Evolutionary conservation across 2,797 vertebrate species (phyloP).

Genomic region (Pangasius mekongensis): DNA sequence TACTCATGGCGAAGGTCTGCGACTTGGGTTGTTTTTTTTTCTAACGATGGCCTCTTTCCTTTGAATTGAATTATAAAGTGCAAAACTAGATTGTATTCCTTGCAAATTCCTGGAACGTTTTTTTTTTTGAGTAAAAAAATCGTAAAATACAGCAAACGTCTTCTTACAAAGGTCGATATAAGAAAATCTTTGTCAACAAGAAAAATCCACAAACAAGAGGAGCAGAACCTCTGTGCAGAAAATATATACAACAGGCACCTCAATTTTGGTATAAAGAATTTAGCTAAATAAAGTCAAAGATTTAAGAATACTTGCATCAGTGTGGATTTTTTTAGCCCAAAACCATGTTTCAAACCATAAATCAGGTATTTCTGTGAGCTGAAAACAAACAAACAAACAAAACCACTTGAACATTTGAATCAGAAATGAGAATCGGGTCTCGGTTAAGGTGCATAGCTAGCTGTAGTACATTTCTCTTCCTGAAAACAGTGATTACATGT

Average conservation of each 20-base stretch:
- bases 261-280: conserved; percentile 78
- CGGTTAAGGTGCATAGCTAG: conserved; percentile 80
- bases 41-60: conserved; percentile 68
- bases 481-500: conserved; percentile 71
- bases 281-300: conserved; percentile 60
- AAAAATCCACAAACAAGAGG: conserved; percentile 70
- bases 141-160: conserved; percentile 74
- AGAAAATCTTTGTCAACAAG: conserved; percentile 76
- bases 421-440: conserved; percentile 66
- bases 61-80: conserved; percentile 78
- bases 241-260: conserved; percentile 82
- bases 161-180: conserved; percentile 72
- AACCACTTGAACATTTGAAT: neutral
- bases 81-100: conserved; percentile 83
- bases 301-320: conserved; percentile 55
- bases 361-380: conserved; percentile 48
- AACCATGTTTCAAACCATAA: conserved; percentile 53
- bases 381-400: neutral
- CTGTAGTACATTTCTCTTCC: conserved; percentile 67
- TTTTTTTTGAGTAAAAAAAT: conserved; percentile 72
- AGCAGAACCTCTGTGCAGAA: conserved; percentile 71
- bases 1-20: conserved; percentile 49
- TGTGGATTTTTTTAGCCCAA: conserved; percentile 51
- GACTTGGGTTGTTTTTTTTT: conserved; percentile 58
- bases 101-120: conserved; percentile 82